Base-by-base conservation (phyloP, 2,888 invertebrate species). In the Drosophila vallismaia region DNA sequence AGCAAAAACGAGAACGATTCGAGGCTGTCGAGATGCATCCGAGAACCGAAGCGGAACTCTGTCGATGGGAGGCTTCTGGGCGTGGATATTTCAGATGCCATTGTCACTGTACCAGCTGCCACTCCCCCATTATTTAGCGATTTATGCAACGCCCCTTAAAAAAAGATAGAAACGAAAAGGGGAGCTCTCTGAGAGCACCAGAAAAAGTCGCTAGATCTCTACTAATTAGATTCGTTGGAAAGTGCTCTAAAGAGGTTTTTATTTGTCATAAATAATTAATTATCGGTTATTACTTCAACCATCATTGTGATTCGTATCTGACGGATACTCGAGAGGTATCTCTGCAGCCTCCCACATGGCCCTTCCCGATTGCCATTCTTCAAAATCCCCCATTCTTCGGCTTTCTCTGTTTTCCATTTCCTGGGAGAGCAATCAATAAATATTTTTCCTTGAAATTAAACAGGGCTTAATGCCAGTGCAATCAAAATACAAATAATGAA, bases 401-500 rank as follows among this genome's bases (percentile, higher is more conserved):
- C 24, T 38, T 26, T 10, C 50, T 51, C 36, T 12, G 14, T 58
- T 51, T 42, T 58, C 68, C 68, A 69, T 48, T 69, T 68, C 51
- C 59, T 62, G 67, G 67, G 49, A 55, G 55, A 46, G 56, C 52
- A 79, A 79, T 83, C 81, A 74, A 82, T 84, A 78, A 76, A 84
- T 71, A 76, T 73, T 74, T 52, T 68, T 71, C 57, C 57, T 66
- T 52, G 67, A 73, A 69, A 77, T 77, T 73, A 70, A 75, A 66
- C 77, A 73, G 77, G 59, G 44, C 10, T 48, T 40, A 51, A 45
- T 24, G n/a, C 46, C 26, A 50, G 56, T 33, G 46, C 57, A 74
- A 80, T 76, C 70, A 59, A 77, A 75, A 68, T 66, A 83, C 76
- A 74, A 70, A 74, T 74, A 74, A 72, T 78, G 63, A 55, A 58